A percentile compares a stretch with the other conserved stretches of the same genome.
phyloP scores from a whole-genome alignment of 2,797 vertebrate species.

The Margarornis squamiger region DNA sequence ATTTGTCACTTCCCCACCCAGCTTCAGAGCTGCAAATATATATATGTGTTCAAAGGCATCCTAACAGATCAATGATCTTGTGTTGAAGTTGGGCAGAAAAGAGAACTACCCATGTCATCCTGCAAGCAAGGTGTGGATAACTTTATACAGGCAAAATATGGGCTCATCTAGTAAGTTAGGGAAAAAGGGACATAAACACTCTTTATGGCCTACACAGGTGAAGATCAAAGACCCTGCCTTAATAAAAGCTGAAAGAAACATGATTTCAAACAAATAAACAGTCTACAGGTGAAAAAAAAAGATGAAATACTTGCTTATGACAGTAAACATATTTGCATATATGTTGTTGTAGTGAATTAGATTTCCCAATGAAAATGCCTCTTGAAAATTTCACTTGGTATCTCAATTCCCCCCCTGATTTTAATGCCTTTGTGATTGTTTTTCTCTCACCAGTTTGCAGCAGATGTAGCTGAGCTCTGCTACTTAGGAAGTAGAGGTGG shows the following conservation, averaged over 20 bases:
- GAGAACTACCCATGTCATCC: neutral
- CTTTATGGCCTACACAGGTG: neutral
- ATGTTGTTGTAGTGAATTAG: neutral
- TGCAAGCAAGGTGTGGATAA: neutral
- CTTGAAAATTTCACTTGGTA: neutral
- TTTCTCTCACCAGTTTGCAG: neutral
- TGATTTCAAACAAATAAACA: neutral
- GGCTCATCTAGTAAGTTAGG: neutral
- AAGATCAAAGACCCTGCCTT: neutral
- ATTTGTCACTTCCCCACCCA: neutral
- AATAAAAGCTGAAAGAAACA: neutral
- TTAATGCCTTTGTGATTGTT: neutral
- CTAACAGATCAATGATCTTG: neutral
- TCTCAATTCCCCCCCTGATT: neutral
- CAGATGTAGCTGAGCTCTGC: neutral
- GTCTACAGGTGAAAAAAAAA: neutral
- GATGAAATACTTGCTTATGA: no score
- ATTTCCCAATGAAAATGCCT: neutral
- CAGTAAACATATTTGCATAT: fast-evolving
- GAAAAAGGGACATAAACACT: neutral
- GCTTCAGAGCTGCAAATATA: neutral
- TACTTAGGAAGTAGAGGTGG: neutral
- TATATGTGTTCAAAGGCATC: neutral
- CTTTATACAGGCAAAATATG: neutral
- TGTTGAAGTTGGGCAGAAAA: neutral